Base-by-base conservation (phyloP, 2,113 vertebrate species). In the Proterorhinus semilunaris region DNA sequence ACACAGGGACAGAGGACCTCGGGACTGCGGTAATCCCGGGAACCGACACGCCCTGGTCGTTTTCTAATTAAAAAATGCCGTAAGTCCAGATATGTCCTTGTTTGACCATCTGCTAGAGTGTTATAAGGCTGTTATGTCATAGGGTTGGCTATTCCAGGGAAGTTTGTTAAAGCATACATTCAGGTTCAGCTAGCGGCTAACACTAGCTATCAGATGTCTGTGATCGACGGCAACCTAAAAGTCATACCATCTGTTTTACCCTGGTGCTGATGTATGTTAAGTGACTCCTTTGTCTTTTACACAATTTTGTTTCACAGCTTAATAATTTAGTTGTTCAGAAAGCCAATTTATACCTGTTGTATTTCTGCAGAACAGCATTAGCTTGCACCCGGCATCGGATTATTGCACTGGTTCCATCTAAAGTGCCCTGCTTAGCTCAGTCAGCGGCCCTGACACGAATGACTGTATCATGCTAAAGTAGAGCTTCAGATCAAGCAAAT, bases 401-500 rank as follows among this genome's bases (percentile, higher is more conserved):
- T 72, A 63, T 52, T 63, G 77, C 68, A 16, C 72, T 6, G 79
- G 76, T 61, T 58, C 69, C n/a, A n/a, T 58, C 69, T 15, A n/a
- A 61, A 5, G 77, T 66, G 72, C 72, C 68, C 76, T 70, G 78
- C 47, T 66, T 67, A 16, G 65, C 79, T 15, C 68, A 66, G 48
- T 66, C 65, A 21, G 59, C 15, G 10, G 49, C 51, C 53, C 47
- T 44, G n/a, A 36, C 76, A 89, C 64, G 21, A 65, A 93, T 92
- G 91, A 89, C 64, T 90, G 92, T 53, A 82, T 59, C 71, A 91
- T 89, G 88, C 73, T 12, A 76, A 86, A 75, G 87, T 82, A 7
- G 82, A 78, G 69, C 75, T 82, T 74, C 83, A 88, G 44, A 65
- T 86, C 7, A 85, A 90, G 66, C 84, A 80, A 54, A 85, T 87